Base-by-base conservation (phyloP, 2,888 invertebrate species). In the Formica aserva region DNA sequence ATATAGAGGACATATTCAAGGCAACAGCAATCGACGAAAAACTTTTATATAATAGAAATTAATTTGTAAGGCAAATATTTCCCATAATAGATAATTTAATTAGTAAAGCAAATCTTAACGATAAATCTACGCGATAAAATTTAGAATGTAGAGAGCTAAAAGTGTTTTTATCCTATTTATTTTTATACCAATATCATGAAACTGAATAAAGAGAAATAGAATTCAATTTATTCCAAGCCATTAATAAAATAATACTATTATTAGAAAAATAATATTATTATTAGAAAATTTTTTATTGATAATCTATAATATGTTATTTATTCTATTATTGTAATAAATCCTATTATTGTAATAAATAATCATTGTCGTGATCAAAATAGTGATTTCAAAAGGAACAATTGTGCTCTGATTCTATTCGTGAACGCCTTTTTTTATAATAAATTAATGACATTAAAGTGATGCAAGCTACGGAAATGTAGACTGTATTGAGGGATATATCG, bases 401-500 rank as follows among this genome's bases (percentile, higher is more conserved):
- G 9, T 38, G 22, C 8, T 8, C n/a, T 52, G 15, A 57, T 13
- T n/a, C 4, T 66, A 9, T 11, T 11, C 29, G 18, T 29, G 32
- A 57, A 57, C 32, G 18, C 32, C 35, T 62, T 48, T 32, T 45
- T 35, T 62, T 48, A 1, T 13, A 9, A 18, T 26, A 29, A 71
- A 13, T 6, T 13, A 62, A 45, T 41, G 9, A 26, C 13, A 57
- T 69, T 57, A 69, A 48, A 60, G 35, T 35, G 9, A 60, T 29
- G 22, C 22, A 11, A 6, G 22, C 5, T 45, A 52, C 15, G 55
- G 5, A 67, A 29, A 55, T 45, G 13, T 35, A 35, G 3, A 77
- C 15, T 9, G 6, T 29, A 32, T 71, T 35, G 78, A 80, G 26
- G 71, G 45, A 60, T 77, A 60, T 77, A 67, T 71, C 22, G 60